Evolutionary conservation across 2,113 vertebrate species (phyloP).

Genomic region (Orcinus orca): DNA sequence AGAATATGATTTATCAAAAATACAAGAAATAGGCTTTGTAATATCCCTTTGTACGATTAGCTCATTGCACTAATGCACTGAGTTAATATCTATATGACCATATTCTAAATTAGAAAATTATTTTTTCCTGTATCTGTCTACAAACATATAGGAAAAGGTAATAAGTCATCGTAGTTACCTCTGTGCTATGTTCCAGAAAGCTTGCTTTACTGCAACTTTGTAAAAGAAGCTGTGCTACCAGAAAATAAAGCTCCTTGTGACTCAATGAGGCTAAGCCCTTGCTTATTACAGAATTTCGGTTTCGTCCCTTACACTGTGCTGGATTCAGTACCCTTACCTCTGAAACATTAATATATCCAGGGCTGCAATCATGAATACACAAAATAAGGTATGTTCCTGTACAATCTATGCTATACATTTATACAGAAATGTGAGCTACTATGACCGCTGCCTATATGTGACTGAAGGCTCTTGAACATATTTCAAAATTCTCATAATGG

Average conservation of each 20-base stretch:
- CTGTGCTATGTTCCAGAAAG: neutral
- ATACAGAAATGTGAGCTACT: rapidly evolving
- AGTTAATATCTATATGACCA: neutral
- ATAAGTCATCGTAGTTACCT: neutral
- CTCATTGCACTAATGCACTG: neutral
- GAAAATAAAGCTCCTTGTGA: neutral
- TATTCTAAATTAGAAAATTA: neutral
- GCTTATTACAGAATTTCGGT: neutral
- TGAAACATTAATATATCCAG: too few species aligned
- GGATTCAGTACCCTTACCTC: too few species aligned
- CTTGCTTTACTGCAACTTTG: neutral
- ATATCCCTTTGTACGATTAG: neutral
- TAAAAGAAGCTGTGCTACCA: neutral
- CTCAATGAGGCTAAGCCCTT: neutral
- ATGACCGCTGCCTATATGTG: neutral
- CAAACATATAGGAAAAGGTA: neutral
- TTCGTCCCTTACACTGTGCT: neutral
- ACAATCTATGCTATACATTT: neutral
- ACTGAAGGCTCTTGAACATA: neutral
- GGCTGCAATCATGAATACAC: too few species aligned
- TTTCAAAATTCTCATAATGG: neutral
- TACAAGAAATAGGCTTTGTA: neutral
- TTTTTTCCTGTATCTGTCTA: neutral
- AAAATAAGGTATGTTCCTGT: neutral
- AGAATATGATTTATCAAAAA: neutral